Conservation (phyloP, 2,888 invertebrate species). For the Drosophila neoperkinsi region DNA sequence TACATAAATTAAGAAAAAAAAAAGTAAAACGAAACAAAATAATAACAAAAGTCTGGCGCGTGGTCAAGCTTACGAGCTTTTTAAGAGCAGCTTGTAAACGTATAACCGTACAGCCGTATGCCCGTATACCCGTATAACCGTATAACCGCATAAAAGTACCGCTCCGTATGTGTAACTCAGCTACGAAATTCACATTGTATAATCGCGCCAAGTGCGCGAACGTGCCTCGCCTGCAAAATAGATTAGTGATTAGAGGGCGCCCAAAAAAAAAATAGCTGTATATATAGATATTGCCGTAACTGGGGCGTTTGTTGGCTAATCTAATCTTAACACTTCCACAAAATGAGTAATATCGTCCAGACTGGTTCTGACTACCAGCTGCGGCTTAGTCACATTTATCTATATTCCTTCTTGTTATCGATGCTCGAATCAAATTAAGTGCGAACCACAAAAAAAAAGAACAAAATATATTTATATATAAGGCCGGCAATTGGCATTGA, state of each 20-base stretch:
- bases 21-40: conserved; percentile 33
- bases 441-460: neutral
- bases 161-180: neutral
- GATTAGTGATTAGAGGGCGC: conserved; percentile 44
- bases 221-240: conserved; percentile 50
- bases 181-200: conserved; percentile 63
- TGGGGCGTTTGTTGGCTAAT: neutral
- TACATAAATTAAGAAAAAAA: conserved; percentile 34
- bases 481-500: conserved; percentile 34
- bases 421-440: conserved; percentile 20
- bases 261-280: conserved; percentile 2
- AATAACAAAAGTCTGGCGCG: conserved; percentile 53
- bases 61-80: conserved; percentile 60
- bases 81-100: conserved; percentile 26
- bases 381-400: conserved; percentile 17
- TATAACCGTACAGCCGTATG: neutral
- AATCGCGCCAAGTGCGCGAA: conserved; percentile 60
- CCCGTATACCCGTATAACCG: neutral
- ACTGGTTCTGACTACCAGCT: neutral
- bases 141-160: conserved; percentile 9
- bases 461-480: neutral
- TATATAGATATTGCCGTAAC: conserved; percentile 6
- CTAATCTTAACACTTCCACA: conserved; percentile 16
- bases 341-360: neutral
- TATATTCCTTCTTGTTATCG: conserved; percentile 15